Percentiles rank a stretch among this genome's conserved stretches.
These are phyloP conservation scores for Trilocha varians DNA, from an alignment of 2,888 invertebrate species.

Conservation along the genomic window DNA sequence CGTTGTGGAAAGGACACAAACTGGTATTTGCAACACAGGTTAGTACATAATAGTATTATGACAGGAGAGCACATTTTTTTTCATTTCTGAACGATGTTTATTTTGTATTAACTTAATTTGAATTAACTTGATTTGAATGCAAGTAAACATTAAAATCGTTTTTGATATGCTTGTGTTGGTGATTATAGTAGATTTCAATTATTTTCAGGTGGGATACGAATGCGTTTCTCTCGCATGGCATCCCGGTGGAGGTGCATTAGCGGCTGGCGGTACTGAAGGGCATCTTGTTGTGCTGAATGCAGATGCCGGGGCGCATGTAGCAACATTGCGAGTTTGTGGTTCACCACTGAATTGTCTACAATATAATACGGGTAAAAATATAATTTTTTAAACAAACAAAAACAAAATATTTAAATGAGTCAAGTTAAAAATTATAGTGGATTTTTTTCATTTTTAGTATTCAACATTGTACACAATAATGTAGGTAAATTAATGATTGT, in stretches of 20 bases:
- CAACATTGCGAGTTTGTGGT: constrained; percentile 89
- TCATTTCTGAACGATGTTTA: no score
- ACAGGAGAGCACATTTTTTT: no score
- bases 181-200: no score
- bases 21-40: constrained; percentile 90
- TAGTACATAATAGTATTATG: constrained; percentile 6
- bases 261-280: constrained; percentile 92
- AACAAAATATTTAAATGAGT: no score
- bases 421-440: no score
- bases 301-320: constrained; percentile 87
- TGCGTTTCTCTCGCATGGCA: constrained; percentile 91
- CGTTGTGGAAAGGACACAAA: constrained; percentile 91
- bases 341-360: constrained; percentile 89
- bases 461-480: no score
- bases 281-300: constrained; percentile 89
- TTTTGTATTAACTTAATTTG: no score
- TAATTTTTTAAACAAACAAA: no score
- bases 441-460: no score
- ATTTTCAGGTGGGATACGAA: constrained; percentile 82
- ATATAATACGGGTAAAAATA: constrained; percentile 90
- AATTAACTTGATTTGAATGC: no score
- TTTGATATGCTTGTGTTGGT: no score
- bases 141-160: no score
- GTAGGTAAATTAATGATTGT: constrained; percentile 10
- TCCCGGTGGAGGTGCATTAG: constrained; percentile 88